Percentiles rank a stretch among this genome's conserved stretches.
phyloP scores from a whole-genome alignment of 1,140 invertebrate genomes.

The Capitella teleta region DNA sequence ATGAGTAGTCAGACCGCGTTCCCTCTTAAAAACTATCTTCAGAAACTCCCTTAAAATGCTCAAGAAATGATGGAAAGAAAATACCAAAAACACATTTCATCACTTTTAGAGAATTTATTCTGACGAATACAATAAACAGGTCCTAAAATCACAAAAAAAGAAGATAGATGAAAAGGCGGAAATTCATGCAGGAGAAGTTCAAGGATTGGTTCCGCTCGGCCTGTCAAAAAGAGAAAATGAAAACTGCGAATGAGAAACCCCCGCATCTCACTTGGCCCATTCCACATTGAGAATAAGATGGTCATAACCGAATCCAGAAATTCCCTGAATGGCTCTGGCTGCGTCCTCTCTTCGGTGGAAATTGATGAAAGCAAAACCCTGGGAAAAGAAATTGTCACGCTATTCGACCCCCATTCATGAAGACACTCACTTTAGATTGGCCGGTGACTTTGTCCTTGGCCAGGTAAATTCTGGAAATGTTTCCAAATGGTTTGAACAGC shows the following conservation, averaged over 20 bases:
- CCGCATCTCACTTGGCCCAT: conserved; percentile 78
- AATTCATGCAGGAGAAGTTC: too few relatives aligned
- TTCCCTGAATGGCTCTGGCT: conserved; percentile 71
- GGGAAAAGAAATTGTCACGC: conserved; percentile 5
- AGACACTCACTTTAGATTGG: conserved; percentile 41
- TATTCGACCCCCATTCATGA: neutral
- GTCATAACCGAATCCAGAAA: conserved; percentile 95
- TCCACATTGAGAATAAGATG: conserved; percentile 96
- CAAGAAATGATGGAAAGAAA: too few relatives aligned
- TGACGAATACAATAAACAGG: neutral
- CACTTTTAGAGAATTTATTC: too few relatives aligned
- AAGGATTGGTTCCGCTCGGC: too few relatives aligned
- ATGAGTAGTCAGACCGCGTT: too few relatives aligned
- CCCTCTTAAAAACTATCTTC: too few relatives aligned
- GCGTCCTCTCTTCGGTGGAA: conserved; percentile 83
- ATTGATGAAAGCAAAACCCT: conserved; percentile 88
- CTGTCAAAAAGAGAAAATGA: neutral
- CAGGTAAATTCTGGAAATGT: conserved; percentile 73
- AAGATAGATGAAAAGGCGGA: too few relatives aligned
- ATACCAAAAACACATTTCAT: too few relatives aligned
- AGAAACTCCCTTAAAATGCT: too few relatives aligned
- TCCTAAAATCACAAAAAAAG: neutral
- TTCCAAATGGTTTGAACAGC: conserved; percentile 81
- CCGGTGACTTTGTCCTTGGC: conserved; percentile 64
- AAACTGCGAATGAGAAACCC: neutral